Conservation (phyloP, 2,113 vertebrate species). For the Clarias macrocephalus region DNA sequence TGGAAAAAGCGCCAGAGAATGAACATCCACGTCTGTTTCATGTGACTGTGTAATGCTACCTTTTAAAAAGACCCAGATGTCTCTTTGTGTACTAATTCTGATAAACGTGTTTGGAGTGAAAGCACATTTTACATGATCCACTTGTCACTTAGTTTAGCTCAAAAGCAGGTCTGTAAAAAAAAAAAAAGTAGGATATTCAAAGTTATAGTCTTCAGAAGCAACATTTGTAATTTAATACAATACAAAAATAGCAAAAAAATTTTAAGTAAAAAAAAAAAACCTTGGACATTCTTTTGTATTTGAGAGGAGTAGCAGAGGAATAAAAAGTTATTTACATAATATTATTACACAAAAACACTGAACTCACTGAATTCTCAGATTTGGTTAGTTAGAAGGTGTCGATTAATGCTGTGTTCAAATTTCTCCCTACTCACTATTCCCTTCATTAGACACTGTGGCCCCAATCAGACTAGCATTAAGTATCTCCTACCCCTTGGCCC, state of each 20-base stretch:
- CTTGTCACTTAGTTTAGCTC: background rate
- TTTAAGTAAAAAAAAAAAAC: background rate
- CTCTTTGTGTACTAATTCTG: conserved; percentile 2
- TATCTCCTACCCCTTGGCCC: background rate
- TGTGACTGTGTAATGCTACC: background rate
- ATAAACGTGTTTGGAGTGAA: background rate
- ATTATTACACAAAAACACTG: background rate
- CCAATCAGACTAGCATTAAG: background rate
- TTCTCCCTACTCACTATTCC: background rate
- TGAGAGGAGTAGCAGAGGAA: background rate
- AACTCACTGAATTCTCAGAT: background rate
- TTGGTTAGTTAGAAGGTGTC: background rate
- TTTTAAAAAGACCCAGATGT: conserved; percentile 2
- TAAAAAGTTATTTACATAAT: background rate
- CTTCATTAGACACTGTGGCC: background rate
- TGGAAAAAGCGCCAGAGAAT: conserved; percentile 62
- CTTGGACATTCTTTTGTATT: background rate
- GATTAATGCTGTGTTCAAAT: background rate
- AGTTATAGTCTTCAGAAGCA: background rate
- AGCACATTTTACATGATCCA: background rate
- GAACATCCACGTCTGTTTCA: conserved; percentile 56
- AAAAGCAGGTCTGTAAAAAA: background rate
- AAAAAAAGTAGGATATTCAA: background rate
- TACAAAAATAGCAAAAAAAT: background rate
- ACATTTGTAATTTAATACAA: background rate